These are phyloP conservation scores for Coecobrya sp. DNA, from an alignment of 2,888 invertebrate genomes.

Conservation along the genomic window DNA sequence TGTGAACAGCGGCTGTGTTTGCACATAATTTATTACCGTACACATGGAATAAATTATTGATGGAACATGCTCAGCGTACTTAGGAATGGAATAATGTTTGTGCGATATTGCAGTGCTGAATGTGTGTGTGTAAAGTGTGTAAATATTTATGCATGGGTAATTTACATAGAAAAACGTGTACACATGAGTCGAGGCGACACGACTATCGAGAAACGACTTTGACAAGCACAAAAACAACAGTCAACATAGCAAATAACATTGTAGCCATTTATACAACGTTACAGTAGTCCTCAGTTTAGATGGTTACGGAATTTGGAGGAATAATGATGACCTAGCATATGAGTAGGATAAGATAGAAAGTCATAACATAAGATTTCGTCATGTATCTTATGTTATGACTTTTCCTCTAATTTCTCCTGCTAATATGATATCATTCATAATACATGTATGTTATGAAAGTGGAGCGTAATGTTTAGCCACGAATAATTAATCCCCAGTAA, in stretches of 20 bases:
- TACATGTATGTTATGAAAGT: too few species aligned
- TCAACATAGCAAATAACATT: slow-evolving; percentile 2
- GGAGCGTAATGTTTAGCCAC: too few species aligned
- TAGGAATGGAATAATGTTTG: neutral
- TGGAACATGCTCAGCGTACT: slow-evolving; percentile 75
- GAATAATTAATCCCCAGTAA: too few species aligned
- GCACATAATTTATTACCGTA: slow-evolving; percentile 79
- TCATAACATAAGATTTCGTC: too few species aligned
- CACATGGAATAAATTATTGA: slow-evolving; percentile 77
- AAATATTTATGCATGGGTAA: slow-evolving; percentile 15
- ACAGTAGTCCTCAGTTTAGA: neutral
- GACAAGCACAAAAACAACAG: neutral
- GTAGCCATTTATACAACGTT: neutral
- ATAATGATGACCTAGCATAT: too few species aligned
- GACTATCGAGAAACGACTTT: neutral
- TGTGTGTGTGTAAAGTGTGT: slow-evolving; percentile 3
- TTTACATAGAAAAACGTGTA: neutral
- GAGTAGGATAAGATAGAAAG: too few species aligned
- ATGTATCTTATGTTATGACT: too few species aligned
- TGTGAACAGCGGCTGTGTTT: slow-evolving; percentile 78
- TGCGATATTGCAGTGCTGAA: neutral
- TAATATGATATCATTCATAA: too few species aligned
- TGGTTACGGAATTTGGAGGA: too few species aligned
- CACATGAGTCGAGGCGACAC: slow-evolving; percentile 37
- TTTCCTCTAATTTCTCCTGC: too few species aligned